Evolutionary conservation across 1,140 invertebrate species (phyloP).

Genomic region (Drosophila simulans): DNA sequence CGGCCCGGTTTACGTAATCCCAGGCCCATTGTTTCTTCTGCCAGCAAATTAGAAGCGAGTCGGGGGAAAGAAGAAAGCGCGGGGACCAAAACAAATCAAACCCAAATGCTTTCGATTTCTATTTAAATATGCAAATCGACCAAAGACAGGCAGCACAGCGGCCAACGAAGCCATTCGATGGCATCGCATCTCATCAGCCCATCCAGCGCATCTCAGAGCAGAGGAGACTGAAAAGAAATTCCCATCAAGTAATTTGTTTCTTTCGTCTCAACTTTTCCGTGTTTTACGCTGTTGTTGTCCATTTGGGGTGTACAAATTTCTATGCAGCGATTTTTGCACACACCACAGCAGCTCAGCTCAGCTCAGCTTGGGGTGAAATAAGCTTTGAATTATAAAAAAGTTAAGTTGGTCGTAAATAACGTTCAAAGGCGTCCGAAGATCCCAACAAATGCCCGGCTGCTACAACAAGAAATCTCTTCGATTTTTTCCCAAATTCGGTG

Average conservation of each 20-base stretch:
- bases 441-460: slow-evolving; percentile 4
- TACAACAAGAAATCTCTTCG: slow-evolving; percentile 4
- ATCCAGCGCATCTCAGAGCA: neutral
- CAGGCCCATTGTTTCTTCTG: slow-evolving; percentile 62
- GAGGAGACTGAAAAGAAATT: slow-evolving; percentile 67
- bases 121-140: slow-evolving; percentile 74
- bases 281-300: slow-evolving; percentile 14
- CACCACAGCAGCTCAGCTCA: neutral
- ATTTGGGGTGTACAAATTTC: slow-evolving; percentile 46
- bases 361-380: slow-evolving; percentile 44
- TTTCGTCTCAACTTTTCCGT: slow-evolving; percentile 24
- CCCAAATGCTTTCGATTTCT: slow-evolving; percentile 80
- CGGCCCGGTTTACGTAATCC: slow-evolving; percentile 61
- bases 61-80: neutral
- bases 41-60: slow-evolving; percentile 69
- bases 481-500: neutral
- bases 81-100: slow-evolving; percentile 26
- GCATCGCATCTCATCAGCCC: slow-evolving; percentile 11
- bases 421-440: slow-evolving; percentile 71
- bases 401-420: slow-evolving; percentile 78
- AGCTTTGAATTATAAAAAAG: slow-evolving; percentile 81
- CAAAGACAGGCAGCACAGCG: slow-evolving; percentile 73
- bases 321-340: slow-evolving; percentile 55
- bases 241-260: slow-evolving; percentile 74
- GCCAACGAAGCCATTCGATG: slow-evolving; percentile 14